Evolutionary conservation across 2,888 invertebrate genomes (phyloP).

Genomic region (Agrenia bidenticulata): DNA sequence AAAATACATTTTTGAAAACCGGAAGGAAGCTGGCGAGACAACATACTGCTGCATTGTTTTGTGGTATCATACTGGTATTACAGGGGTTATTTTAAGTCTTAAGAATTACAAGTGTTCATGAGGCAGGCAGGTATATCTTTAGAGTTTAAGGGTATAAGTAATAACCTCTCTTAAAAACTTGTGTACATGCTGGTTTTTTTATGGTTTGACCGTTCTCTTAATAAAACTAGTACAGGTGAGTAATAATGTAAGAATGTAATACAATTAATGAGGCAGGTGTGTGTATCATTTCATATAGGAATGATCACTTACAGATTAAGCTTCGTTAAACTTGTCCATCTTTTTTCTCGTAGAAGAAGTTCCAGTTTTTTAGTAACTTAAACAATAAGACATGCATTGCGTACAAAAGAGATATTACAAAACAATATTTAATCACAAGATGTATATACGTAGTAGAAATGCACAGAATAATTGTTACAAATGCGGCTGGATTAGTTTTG

Average conservation of each 20-base stretch:
- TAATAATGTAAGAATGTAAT: conserved; percentile 3
- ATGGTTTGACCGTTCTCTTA: neutral
- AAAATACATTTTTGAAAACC: conserved; percentile 11
- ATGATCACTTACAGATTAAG: conserved; percentile 8
- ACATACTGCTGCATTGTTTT: neutral
- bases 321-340: conserved; percentile 7
- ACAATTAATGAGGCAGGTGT: conserved; percentile 10
- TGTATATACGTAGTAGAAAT: conserved; percentile 10
- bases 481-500: conserved; percentile 25
- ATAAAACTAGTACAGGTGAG: conserved; percentile 9
- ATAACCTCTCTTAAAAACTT: no score
- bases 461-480: conserved; percentile 13
- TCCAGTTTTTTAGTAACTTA: neutral
- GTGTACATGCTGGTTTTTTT: no score
- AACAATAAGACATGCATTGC: conserved; percentile 8
- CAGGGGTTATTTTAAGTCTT: conserved; percentile 10
- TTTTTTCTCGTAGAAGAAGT: conserved; percentile 7
- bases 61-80: neutral
- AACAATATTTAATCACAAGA: conserved; percentile 8
- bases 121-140: conserved; percentile 11
- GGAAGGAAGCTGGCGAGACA: conserved; percentile 11
- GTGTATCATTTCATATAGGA: conserved; percentile 7
- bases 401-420: conserved; percentile 9
- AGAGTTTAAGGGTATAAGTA: conserved; percentile 6
- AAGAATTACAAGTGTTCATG: conserved; percentile 7